Conservation (phyloP, 1,140 invertebrate species). For the Drosophila pandora region DNA sequence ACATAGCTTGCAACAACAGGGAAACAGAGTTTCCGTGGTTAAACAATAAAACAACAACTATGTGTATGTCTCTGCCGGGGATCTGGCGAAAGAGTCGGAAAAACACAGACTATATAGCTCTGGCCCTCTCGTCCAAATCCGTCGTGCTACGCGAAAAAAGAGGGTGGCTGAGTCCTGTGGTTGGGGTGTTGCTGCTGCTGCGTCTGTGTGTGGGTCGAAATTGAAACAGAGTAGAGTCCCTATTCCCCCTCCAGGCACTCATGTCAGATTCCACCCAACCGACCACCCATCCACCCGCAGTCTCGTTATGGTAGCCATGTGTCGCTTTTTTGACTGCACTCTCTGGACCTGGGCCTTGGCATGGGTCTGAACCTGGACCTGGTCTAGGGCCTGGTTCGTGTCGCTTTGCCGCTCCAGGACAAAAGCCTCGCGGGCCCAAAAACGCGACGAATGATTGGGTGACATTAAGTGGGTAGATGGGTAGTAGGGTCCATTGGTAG, state of each 20-base stretch:
- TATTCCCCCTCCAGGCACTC: neutral
- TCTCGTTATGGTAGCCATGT: conserved; percentile 43
- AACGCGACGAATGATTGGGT: conserved; percentile 71
- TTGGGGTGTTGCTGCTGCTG: conserved; percentile 23
- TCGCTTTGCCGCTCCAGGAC: conserved; percentile 68
- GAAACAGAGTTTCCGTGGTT: conserved; percentile 21
- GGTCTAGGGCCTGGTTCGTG: conserved; percentile 46
- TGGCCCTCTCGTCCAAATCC: conserved; percentile 1
- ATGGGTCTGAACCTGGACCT: conserved; percentile 14
- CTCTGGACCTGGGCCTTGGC: neutral
- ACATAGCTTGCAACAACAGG: conserved; percentile 42
- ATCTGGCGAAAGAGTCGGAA: neutral
- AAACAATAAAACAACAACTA: conserved; percentile 49
- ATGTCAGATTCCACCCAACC: conserved; percentile 10
- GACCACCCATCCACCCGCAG: conserved; percentile 3
- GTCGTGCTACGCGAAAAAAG: conserved; percentile 1
- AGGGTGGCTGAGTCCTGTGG: conserved; percentile 15
- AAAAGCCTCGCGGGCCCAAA: conserved; percentile 66
- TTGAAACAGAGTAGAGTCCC: conserved; percentile 70
- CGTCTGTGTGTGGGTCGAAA: conserved; percentile 67
- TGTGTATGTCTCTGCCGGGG: neutral
- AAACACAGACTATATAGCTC: neutral
- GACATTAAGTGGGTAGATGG: neutral
- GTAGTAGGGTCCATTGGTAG: neutral
- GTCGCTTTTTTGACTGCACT: conserved; percentile 38